Percentiles rank a stretch among this genome's conserved stretches.
phyloP scores from a whole-genome alignment of 2,888 invertebrate species.

The Rotaria socialis region DNA sequence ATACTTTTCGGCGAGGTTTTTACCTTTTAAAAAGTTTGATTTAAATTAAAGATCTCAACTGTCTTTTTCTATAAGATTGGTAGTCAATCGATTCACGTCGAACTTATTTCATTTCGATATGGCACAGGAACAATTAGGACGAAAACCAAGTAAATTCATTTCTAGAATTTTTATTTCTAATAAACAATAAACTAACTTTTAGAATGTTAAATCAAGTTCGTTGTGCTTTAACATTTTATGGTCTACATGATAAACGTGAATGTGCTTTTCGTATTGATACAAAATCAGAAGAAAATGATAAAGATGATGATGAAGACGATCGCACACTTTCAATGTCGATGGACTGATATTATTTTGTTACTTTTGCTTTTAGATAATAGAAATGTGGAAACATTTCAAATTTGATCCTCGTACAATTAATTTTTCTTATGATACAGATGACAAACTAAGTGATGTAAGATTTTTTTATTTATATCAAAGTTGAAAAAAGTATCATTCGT shows the following conservation, averaged over 20 bases:
- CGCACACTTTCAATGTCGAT: background rate
- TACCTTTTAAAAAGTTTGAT: background rate
- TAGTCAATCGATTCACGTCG: slow-evolving; percentile 16
- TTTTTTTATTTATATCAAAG: background rate
- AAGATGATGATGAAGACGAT: background rate
- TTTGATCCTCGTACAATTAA: background rate
- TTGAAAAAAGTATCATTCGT: background rate
- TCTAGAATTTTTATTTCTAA: background rate
- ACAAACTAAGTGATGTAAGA: background rate
- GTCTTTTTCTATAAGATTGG: background rate
- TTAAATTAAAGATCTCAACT: background rate
- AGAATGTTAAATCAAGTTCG: slow-evolving; percentile 26
- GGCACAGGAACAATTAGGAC: background rate
- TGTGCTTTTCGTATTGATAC: slow-evolving; percentile 32
- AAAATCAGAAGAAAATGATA: background rate
- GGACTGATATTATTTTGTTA: background rate
- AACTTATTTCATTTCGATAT: slow-evolving; percentile 20
- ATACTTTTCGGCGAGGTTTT: background rate
- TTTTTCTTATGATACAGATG: slow-evolving; percentile 8
- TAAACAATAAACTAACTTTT: background rate
- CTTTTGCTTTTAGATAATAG: background rate
- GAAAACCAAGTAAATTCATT: background rate
- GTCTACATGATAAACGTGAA: slow-evolving; percentile 7
- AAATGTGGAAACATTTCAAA: slow-evolving; percentile 9
- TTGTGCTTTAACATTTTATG: slow-evolving; percentile 25